Evolutionary conservation across 2,113 vertebrate genomes (phyloP).

Genomic region (Tapirus terrestris): DNA sequence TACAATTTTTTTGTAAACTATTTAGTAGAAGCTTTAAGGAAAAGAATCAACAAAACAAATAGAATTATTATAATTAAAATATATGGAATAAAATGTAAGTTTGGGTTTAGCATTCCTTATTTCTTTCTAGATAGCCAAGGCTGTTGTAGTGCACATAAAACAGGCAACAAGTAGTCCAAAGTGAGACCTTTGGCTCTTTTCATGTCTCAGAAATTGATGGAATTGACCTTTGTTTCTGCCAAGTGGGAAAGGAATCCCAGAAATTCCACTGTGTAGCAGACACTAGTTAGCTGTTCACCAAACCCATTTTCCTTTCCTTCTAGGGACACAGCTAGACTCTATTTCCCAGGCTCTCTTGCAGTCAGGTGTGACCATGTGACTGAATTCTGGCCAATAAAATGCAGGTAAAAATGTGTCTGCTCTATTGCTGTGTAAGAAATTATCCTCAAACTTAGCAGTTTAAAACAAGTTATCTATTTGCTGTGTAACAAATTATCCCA

Average conservation of each 20-base stretch:
- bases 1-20: neutral
- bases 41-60: neutral
- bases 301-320: neutral
- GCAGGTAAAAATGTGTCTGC: neutral
- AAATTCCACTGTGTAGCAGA: neutral
- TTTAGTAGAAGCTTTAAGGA: conserved; percentile 3
- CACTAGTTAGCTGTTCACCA: neutral
- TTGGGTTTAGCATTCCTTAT: neutral
- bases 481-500: neutral
- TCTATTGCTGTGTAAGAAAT: neutral
- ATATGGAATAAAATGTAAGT: neutral
- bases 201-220: neutral
- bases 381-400: neutral
- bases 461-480: neutral
- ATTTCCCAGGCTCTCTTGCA: neutral
- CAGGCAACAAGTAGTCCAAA: neutral
- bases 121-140: neutral
- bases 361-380: neutral
- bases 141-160: neutral
- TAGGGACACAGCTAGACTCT: no score
- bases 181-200: neutral
- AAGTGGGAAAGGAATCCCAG: neutral
- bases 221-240: neutral
- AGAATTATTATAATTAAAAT: neutral
- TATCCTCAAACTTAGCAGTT: neutral